These are phyloP conservation scores for Trematomus loennbergii DNA, from an alignment of 2,113 vertebrate genomes.

Conservation along the genomic window DNA sequence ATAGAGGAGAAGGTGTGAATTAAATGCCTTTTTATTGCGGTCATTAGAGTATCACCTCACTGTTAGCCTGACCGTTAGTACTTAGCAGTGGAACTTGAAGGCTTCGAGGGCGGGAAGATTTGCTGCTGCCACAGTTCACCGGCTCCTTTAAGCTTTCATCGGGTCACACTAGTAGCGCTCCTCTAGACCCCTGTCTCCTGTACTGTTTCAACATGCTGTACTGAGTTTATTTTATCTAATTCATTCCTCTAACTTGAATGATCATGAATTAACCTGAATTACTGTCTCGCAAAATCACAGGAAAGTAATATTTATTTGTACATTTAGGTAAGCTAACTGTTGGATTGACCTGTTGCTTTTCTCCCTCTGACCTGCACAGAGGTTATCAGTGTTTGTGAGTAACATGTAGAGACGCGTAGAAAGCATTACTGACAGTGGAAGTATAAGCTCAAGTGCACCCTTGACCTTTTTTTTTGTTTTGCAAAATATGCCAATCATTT, in stretches of 20 bases:
- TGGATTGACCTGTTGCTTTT: slow-evolving; percentile 28
- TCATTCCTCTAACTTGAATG: background rate
- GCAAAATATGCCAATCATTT: slow-evolving; percentile 20
- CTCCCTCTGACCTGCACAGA: background rate
- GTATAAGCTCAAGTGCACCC: background rate
- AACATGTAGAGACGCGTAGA: background rate
- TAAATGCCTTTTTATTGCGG: slow-evolving; percentile 78
- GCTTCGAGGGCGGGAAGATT: slow-evolving; percentile 38
- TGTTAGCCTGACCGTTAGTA: slow-evolving; percentile 66
- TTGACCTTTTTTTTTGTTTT: background rate
- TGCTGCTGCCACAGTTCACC: slow-evolving; percentile 17
- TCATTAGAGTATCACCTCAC: slow-evolving; percentile 78
- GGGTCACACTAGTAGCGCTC: slow-evolving; percentile 4
- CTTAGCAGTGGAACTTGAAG: slow-evolving; percentile 73
- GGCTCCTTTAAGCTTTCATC: slow-evolving; percentile 23
- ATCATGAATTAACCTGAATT: background rate
- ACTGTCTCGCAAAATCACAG: background rate
- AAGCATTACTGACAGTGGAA: background rate
- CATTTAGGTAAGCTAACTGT: background rate
- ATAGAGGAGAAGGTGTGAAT: slow-evolving; percentile 74
- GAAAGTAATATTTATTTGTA: background rate
- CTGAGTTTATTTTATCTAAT: background rate
- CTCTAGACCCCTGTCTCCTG: background rate
- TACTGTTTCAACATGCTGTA: background rate
- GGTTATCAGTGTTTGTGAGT: slow-evolving; percentile 10